Base-by-base conservation (phyloP, 2,797 vertebrate genomes). In the Enteromius afrohamiltoni region DNA sequence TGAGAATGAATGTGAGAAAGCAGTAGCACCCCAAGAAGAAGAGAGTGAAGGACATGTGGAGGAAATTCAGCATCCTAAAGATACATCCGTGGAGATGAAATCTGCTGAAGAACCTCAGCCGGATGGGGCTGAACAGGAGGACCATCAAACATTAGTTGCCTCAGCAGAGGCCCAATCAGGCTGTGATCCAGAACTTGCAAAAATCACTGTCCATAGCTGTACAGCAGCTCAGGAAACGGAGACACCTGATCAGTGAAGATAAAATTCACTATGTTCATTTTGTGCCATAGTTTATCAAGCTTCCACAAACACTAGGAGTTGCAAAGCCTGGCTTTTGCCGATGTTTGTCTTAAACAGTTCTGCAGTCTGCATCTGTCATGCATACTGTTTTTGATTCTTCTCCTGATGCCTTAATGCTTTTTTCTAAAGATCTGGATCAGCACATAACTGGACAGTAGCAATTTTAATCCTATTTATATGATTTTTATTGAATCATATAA, bases 1-100 rank as follows among this genome's bases (percentile, higher is more conserved):
- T 8, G 91, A 94, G 74, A 92, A 90, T 73, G 92, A 94, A 78
- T 85, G 89, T 4, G 49, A 83, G 42, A 77, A 55, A 51, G 23
- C 58, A 13, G 75, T 21, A 51, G 31, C 34, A 10, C 45, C 73
- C 16, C 45, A 67, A 76, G 64, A 40, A 1, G 68, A 80, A 26
- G 60, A 83, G 0, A 88, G 17, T 29, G 68, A 80, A 31, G 78
- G 8, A 64, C 26, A 49, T 9, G 4, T 55, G 29, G 26, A 83
- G 58, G 53, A 84, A 21, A n/a, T 42, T 16, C 77, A 51, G 8
- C 62, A 76, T 1, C n/a, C 6, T 19, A n/a, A 26, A 14, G 73
- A 77, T 16, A 9, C 5, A 26, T 85, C 58, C 49, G 19, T 73
- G 45, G 55, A 76, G 69, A 70, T 74, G 6, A 68, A 23, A 47